These are phyloP conservation scores for Adelphocoris suturalis DNA, from an alignment of 2,888 invertebrate species.

Conservation along the genomic window DNA sequence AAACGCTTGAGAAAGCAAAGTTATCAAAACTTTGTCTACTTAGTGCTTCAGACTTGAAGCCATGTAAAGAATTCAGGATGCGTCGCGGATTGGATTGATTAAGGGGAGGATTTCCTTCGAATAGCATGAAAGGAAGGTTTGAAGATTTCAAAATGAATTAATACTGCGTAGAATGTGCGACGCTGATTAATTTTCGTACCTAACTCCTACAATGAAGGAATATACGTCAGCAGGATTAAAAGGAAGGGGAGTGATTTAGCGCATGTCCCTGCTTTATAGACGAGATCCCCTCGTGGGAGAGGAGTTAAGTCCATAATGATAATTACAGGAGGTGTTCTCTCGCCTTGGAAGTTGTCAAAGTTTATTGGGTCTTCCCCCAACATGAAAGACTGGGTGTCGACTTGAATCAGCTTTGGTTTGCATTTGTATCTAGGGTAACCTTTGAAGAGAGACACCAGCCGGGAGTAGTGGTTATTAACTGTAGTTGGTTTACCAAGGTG, in stretches of 20 bases:
- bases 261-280: neutral
- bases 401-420: too few relatives aligned
- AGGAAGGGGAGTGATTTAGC: neutral
- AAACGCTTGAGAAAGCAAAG: conserved; percentile 15
- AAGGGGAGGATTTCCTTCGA: neutral
- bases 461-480: too few relatives aligned
- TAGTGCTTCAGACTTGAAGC: neutral
- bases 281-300: neutral
- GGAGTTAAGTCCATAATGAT: neutral
- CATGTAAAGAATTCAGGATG: conserved; percentile 12
- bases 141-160: neutral
- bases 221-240: neutral
- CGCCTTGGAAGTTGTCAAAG: neutral
- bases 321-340: neutral
- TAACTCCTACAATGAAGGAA: neutral
- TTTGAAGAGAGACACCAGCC: too few relatives aligned
- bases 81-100: neutral
- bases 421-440: too few relatives aligned
- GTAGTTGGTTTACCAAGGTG: too few relatives aligned
- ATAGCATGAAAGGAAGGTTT: neutral
- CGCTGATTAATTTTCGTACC: neutral
- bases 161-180: neutral
- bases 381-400: neutral
- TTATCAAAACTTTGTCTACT: conserved; percentile 49
- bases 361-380: neutral